These are phyloP conservation scores for Microdon myrmicae DNA, from an alignment of 2,888 invertebrate species.

Conservation along the genomic window DNA sequence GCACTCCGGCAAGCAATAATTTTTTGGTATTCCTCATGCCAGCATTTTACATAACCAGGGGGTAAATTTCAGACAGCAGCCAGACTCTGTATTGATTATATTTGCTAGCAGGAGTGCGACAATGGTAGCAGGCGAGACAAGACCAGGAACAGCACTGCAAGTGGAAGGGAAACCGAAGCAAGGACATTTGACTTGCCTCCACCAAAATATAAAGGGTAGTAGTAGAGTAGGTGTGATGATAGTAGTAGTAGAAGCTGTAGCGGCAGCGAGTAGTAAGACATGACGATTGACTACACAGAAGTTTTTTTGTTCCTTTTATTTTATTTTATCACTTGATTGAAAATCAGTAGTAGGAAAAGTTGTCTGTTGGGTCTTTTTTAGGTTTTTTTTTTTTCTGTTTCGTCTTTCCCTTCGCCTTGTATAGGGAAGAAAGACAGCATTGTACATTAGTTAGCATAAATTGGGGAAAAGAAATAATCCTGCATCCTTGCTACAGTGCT, in stretches of 20 bases:
- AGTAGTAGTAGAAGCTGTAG: slow-evolving; percentile 14
- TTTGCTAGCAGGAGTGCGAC: no score
- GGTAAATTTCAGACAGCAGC: slow-evolving; percentile 48
- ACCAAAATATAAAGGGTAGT: no score
- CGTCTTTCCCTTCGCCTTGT: no score
- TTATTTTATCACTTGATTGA: slow-evolving; percentile 8
- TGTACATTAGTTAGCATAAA: slow-evolving; percentile 2
- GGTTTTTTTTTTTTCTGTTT: slow-evolving; percentile 1
- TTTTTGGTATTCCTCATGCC: slow-evolving; percentile 42
- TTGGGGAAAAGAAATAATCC: neutral
- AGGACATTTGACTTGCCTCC: slow-evolving; percentile 35
- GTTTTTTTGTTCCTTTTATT: no score
- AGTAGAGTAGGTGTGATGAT: slow-evolving; percentile 2
- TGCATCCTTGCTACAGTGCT: neutral
- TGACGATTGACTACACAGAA: slow-evolving; percentile 4
- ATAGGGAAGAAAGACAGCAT: neutral
- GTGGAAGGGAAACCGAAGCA: slow-evolving; percentile 41
- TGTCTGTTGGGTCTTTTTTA: neutral
- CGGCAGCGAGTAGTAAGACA: slow-evolving; percentile 9
- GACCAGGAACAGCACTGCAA: slow-evolving; percentile 16
- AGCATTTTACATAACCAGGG: slow-evolving; percentile 32
- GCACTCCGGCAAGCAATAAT: slow-evolving; percentile 46
- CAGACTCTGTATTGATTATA: slow-evolving; percentile 48
- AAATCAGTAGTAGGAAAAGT: slow-evolving; percentile 5
- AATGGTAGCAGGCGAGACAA: no score